A percentile compares a stretch with the other conserved stretches of the same genome.
Evolutionary conservation across 2,113 vertebrate species (phyloP).

Genomic region (Nibea albiflora): DNA sequence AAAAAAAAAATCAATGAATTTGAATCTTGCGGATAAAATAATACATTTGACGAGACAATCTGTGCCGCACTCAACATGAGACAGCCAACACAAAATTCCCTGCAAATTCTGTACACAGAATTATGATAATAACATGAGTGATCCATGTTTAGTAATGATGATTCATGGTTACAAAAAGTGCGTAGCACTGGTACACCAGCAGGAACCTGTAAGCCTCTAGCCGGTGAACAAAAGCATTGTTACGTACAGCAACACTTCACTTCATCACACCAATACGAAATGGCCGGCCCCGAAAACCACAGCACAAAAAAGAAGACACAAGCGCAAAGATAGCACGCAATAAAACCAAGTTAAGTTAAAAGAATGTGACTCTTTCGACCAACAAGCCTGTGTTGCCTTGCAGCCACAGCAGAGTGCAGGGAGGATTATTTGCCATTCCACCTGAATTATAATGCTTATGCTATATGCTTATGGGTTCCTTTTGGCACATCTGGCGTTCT

Average conservation of each 20-base stretch:
- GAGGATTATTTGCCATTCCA: slow-evolving; percentile 79
- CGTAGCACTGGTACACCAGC: slow-evolving; percentile 90
- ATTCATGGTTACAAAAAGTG: slow-evolving; percentile 58
- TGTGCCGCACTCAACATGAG: slow-evolving; percentile 58
- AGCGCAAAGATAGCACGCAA: slow-evolving; percentile 65
- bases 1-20: slow-evolving; percentile 20
- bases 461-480: slow-evolving; percentile 65
- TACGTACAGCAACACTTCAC: slow-evolving; percentile 65
- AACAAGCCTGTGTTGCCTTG: slow-evolving; percentile 88
- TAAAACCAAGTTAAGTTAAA: slow-evolving; percentile 64
- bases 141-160: slow-evolving; percentile 62
- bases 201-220: slow-evolving; percentile 83
- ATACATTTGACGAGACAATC: slow-evolving; percentile 26
- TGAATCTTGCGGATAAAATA: slow-evolving; percentile 15
- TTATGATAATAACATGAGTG: slow-evolving; percentile 79
- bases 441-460: slow-evolving; percentile 64
- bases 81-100: slow-evolving; percentile 53
- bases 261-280: slow-evolving; percentile 77
- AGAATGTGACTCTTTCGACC: slow-evolving; percentile 80
- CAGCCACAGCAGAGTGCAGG: slow-evolving; percentile 83
- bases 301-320: slow-evolving; percentile 65
- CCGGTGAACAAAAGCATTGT: slow-evolving; percentile 78
- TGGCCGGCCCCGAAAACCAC: slow-evolving; percentile 77
- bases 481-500: slow-evolving; percentile 54
- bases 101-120: slow-evolving; percentile 60